phyloP scores from a whole-genome alignment of 2,888 invertebrate genomes.

The Malacosoma neustria region DNA sequence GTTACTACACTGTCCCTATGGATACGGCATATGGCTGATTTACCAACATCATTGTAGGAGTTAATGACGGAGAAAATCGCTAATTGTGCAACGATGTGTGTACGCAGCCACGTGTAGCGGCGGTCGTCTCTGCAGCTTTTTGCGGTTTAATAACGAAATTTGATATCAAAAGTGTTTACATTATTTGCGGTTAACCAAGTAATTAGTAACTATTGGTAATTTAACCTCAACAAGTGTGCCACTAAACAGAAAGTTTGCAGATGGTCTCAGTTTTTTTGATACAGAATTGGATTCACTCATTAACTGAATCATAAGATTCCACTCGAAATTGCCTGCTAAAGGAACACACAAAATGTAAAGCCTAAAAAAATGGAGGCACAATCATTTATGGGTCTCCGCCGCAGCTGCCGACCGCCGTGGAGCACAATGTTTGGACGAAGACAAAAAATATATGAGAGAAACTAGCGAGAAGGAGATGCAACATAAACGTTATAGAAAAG shows the following conservation, averaged over 20 bases:
- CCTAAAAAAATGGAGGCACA: conserved; percentile 43
- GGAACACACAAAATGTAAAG: conserved; percentile 9
- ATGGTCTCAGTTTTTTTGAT: conserved; percentile 1
- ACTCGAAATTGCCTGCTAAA: too few relatives aligned
- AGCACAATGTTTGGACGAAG: conserved; percentile 70
- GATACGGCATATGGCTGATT: conserved; percentile 30
- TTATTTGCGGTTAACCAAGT: conserved; percentile 27
- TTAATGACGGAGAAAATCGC: conserved; percentile 47
- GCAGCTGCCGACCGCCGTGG: conserved; percentile 63
- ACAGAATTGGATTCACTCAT: too few relatives aligned
- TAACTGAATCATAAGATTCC: too few relatives aligned
- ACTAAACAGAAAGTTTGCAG: conserved; percentile 2
- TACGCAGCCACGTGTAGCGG: conserved; percentile 48
- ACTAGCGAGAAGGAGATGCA: conserved; percentile 53
- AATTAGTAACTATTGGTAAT: conserved; percentile 8
- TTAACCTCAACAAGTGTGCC: background rate
- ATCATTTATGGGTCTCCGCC: conserved; percentile 61
- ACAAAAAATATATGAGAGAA: conserved; percentile 62
- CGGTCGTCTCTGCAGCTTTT: conserved; percentile 17
- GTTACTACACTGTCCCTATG: too few relatives aligned
- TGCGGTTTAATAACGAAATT: conserved; percentile 23
- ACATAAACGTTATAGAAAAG: conserved; percentile 55
- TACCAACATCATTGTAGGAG: conserved; percentile 42
- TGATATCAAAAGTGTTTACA: conserved; percentile 31
- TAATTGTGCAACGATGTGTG: conserved; percentile 43